Evolutionary conservation across 2,113 vertebrate species (phyloP).

Genomic region (Tor tambroides): DNA sequence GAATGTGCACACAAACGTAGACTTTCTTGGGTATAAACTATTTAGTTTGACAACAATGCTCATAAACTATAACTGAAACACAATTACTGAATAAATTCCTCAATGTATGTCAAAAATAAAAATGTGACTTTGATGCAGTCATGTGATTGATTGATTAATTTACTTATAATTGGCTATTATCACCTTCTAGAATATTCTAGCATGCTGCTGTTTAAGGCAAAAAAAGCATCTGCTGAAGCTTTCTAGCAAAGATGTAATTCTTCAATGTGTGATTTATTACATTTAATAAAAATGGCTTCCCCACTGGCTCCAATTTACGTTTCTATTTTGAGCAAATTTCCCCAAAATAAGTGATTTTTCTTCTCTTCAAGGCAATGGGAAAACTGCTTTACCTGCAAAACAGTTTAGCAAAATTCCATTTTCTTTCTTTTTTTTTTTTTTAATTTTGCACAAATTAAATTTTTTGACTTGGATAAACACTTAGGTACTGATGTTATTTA

Average conservation of each 20-base stretch:
- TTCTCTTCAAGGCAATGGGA: not conserved
- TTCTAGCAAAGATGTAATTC: not conserved
- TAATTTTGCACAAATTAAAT: too few species aligned
- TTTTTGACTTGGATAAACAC: not conserved
- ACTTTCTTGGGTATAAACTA: not conserved
- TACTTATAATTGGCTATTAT: not conserved
- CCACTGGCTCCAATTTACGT: not conserved
- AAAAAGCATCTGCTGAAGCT: not conserved
- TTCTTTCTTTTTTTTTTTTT: too few species aligned
- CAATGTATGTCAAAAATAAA: not conserved
- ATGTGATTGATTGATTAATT: not conserved
- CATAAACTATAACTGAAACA: not conserved
- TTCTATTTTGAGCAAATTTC: not conserved
- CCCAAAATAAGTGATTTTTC: not conserved
- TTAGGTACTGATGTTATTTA: too few species aligned
- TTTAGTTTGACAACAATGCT: not conserved
- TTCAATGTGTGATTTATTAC: not conserved
- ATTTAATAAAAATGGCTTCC: not conserved
- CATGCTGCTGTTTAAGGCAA: not conserved
- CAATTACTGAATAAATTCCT: not conserved
- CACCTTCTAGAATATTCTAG: not conserved
- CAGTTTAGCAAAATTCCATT: too few species aligned
- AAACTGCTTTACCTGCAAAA: not conserved
- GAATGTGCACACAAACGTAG: not conserved
- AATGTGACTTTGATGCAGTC: not conserved